Evolutionary conservation across 37 sponge, comb jelly and placozoan species (phyloP), one percentile per base, ranked within the genome.

Genomic region (Haliclona indistincta): DNA sequence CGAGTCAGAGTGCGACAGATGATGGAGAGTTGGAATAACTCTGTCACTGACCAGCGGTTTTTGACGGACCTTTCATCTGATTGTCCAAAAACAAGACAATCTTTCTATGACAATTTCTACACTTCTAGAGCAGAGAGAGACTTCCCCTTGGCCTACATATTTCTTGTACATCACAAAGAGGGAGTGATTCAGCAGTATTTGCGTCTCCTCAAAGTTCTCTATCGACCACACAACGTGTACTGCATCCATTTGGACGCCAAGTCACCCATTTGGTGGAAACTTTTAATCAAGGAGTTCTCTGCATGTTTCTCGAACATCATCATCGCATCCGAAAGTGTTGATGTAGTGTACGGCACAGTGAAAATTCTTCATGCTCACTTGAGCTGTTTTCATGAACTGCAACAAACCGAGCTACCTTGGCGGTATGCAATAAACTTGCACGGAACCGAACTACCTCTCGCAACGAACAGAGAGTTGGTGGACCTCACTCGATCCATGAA

Each of bases 341-440:
- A 58, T 6, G 60, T 58, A 8, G 25, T 25, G 26, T 58, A 58
- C n/a, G 60, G 26, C 22, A 8, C 23, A 8, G 11, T 26, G 28
- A 25, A 20, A 8, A 58, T 58, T 25, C 60, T 58, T n/a, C n/a
- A 58, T 20, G 60, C 60, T 58, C 60, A 58, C 28, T 58, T 58
- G 11, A 20, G n/a, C 11, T 58, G 60, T 20, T 58, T 58, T 20
- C 13, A n/a, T 8, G 60, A 58, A n/a, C 60, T 58, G n/a, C 13
- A 25, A 26, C 6, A 8, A 7, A 8, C 25, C 28, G 6, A 20
- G 7, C 13, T 7, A 6, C 6, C 11, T 7, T 58, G 60, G 60
- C 11, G n/a, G 28, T 58, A 58, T 58, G 60, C n/a, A 7, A 58
- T 58, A 25, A 58, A 26, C n/a, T 20, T 58, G 7, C 60, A 58